Conservation (phyloP, 1,140 invertebrate species). For the Doryteuthis pealeii region DNA sequence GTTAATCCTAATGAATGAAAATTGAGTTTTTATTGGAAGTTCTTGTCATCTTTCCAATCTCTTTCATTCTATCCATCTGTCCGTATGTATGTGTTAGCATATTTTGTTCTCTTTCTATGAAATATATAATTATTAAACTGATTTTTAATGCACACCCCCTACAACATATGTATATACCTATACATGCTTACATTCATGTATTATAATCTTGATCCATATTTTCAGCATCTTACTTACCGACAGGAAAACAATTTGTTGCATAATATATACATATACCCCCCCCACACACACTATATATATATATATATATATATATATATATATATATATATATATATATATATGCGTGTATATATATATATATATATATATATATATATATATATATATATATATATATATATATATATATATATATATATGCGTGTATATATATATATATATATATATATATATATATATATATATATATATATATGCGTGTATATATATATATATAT, state of each 20-base stretch:
- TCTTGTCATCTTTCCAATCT: too few relatives aligned
- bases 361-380: constrained; percentile 38
- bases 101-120: too few relatives aligned
- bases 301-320: constrained; percentile 39
- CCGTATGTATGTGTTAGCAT: too few relatives aligned
- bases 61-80: too few relatives aligned
- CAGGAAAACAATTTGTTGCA: too few relatives aligned
- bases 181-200: too few relatives aligned
- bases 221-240: too few relatives aligned
- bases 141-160: too few relatives aligned
- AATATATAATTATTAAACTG: too few relatives aligned
- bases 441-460: constrained; percentile 24
- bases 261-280: not conserved
- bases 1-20: too few relatives aligned
- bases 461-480: constrained; percentile 23
- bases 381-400: constrained; percentile 31
- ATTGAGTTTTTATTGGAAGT: too few relatives aligned
- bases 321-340: constrained; percentile 38
- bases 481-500: not conserved
- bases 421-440: constrained; percentile 20
- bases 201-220: too few relatives aligned
- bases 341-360: constrained; percentile 39
- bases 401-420: constrained; percentile 29
- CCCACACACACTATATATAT: constrained; percentile 32
- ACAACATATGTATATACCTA: constrained; percentile 46